These are phyloP conservation scores for Shargacucullia verbasci DNA, from an alignment of 2,888 invertebrate species.

Conservation along the genomic window DNA sequence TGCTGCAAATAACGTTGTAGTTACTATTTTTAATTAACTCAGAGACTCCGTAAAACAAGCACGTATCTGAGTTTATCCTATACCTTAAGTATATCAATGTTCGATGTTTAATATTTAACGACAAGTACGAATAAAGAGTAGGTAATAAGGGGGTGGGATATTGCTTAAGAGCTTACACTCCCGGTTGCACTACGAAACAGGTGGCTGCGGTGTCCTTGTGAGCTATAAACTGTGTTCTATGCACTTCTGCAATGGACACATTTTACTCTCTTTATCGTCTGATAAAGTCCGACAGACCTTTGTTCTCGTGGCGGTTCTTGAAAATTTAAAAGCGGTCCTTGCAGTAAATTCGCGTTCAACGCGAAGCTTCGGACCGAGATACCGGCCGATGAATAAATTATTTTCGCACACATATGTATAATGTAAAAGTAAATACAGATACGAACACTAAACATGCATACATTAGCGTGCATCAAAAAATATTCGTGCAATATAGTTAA, in stretches of 20 bases:
- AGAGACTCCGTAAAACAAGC: constrained; percentile 25
- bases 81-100: constrained; percentile 19
- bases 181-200: constrained; percentile 58
- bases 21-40: too few species aligned
- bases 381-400: constrained; percentile 78
- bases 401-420: constrained; percentile 52
- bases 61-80: constrained; percentile 11
- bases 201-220: constrained; percentile 69
- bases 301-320: constrained; percentile 78
- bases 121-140: constrained; percentile 36
- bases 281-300: constrained; percentile 79
- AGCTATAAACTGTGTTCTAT: constrained; percentile 70
- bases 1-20: too few species aligned
- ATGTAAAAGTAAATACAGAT: constrained; percentile 29
- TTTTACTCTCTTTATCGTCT: constrained; percentile 83
- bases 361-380: constrained; percentile 66
- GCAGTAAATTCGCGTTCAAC: constrained; percentile 77
- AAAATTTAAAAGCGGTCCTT: constrained; percentile 83
- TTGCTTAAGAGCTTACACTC: constrained; percentile 51
- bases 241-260: constrained; percentile 79
- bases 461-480: constrained; percentile 38
- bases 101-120: constrained; percentile 35
- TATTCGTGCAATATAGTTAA: constrained; percentile 2
- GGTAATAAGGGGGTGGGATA: constrained; percentile 35
- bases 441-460: constrained; percentile 41